These are phyloP conservation scores for Mus pahari DNA, from an alignment of 2,113 vertebrate genomes.

Conservation along the genomic window DNA sequence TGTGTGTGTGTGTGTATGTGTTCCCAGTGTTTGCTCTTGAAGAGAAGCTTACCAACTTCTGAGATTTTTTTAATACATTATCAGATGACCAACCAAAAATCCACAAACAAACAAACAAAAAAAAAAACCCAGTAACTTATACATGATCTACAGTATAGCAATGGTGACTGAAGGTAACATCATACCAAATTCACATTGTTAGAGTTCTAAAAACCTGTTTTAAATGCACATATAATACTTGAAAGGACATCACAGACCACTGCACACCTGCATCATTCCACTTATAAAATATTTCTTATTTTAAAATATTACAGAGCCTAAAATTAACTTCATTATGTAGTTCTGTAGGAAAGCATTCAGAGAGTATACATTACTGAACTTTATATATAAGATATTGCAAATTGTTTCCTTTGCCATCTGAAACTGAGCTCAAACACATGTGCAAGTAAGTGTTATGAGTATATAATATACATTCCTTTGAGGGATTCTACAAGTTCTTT, in stretches of 20 bases:
- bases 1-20: no score
- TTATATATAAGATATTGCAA: not conserved
- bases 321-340: not conserved
- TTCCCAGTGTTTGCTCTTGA: no score
- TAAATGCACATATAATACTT: not conserved
- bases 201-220: not conserved
- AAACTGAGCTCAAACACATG: not conserved
- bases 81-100: not conserved
- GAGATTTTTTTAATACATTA: not conserved
- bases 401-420: not conserved
- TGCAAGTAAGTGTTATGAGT: not conserved
- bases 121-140: no score
- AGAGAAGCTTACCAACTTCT: no score
- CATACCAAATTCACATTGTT: not conserved
- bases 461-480: not conserved
- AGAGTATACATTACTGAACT: not conserved
- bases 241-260: not conserved
- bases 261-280: not conserved
- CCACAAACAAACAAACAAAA: not conserved
- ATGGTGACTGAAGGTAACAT: not conserved
- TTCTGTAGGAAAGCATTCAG: not conserved
- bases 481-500: not conserved
- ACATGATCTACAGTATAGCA: no score
- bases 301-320: not conserved
- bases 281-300: not conserved